Base-by-base conservation (phyloP, 1,140 invertebrate species). In the Zaprionus nigranus region DNA sequence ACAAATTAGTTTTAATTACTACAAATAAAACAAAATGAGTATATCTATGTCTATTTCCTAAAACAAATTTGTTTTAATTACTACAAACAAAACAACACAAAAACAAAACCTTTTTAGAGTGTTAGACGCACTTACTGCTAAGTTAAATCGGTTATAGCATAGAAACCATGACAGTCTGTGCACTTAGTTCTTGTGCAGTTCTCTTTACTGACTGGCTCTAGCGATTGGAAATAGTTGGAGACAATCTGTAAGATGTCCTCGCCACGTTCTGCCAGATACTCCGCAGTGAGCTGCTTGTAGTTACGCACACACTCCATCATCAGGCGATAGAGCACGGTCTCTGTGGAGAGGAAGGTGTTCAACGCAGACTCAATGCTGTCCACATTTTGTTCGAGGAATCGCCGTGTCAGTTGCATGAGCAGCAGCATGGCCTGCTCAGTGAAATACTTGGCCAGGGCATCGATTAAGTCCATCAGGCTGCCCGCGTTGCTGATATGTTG, bases 341-440 rank as follows among this genome's bases (percentile, higher is more conserved):
- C 91, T 2, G 91, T 92, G 7, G 91, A 76, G 6, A 92, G 73
- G 43, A 91, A 92, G 1, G 91, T 92, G n/a, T 83, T 75, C 2
- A 92, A 34, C 0, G 68, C 53, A 6, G 66, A 58, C 56, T 92
- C 87, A 17, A 92, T 91, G 9, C 26, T 49, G 12, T 88, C 82
- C 13, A 81, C 66, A 26, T 79, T 72, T n/a, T 83, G 61, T 5
- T 92, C 84, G 1, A 92, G 51, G 72, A 92, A 92, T 4, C 5
- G 63, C 1, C 87, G 74, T 0, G 84, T 69, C 51, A 91, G 61
- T 56, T 91, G 72, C 62, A 92, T 59, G 0, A 92, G 69, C 0
- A 92, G 22, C 17, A 83, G 69, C 20, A 90, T 56, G 6, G 78
- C 67, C 13, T 65, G 58, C 4, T 78, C 76, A 7, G 61, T 74